Percentiles rank a stretch among this genome's conserved stretches.
These are phyloP conservation scores for Plecotus auritus DNA, from an alignment of 2,113 vertebrate species.

Conservation along the genomic window DNA sequence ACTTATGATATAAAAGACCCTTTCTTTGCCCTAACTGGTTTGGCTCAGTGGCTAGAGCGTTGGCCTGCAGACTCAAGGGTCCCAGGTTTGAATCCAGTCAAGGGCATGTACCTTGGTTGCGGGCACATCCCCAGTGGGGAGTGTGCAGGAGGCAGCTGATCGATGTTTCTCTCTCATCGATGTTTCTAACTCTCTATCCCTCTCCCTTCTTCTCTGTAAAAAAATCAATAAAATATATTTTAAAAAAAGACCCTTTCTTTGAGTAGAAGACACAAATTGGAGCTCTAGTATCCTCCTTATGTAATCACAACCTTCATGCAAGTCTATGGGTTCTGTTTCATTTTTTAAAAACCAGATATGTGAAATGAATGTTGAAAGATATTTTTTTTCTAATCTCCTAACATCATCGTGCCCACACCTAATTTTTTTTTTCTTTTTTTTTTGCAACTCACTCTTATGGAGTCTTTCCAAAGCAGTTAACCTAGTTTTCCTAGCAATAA, in stretches of 20 bases:
- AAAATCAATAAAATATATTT: too few species aligned
- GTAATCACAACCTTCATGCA: background rate
- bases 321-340: background rate
- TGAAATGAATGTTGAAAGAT: background rate
- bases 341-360: background rate
- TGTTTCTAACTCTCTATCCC: too few species aligned
- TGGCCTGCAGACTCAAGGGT: too few species aligned
- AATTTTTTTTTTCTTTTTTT: background rate
- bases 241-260: background rate
- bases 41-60: too few species aligned
- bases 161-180: too few species aligned
- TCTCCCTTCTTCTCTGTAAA: too few species aligned
- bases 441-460: background rate
- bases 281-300: background rate
- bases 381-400: background rate
- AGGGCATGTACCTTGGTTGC: too few species aligned
- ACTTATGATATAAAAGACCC: background rate
- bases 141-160: too few species aligned
- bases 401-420: background rate
- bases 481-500: slow-evolving; percentile 39
- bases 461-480: background rate
- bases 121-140: too few species aligned
- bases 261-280: background rate
- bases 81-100: too few species aligned
- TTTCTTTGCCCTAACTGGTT: too few species aligned